Conservation (phyloP, 1,140 invertebrate genomes). For the Caerostris extrusa region DNA sequence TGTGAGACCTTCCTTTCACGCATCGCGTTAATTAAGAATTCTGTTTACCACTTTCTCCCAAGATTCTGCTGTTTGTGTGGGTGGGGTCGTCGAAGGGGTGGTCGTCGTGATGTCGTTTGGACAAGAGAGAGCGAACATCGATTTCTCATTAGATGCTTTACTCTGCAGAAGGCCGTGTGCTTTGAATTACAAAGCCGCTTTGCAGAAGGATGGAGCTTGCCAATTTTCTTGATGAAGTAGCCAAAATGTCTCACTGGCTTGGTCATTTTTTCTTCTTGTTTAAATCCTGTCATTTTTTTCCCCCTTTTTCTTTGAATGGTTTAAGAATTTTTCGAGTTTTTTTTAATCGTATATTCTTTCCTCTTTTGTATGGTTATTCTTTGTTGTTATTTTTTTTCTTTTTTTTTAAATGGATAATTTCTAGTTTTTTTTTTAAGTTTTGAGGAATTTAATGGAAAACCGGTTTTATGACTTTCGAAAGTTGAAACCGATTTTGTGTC, state of each 20-base stretch:
- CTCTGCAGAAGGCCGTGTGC: neutral
- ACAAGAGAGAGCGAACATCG: slow-evolving; percentile 46
- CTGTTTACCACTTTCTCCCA: slow-evolving; percentile 60
- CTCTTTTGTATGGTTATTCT: no score
- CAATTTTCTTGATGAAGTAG: slow-evolving; percentile 3
- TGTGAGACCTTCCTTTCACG: neutral
- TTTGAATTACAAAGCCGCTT: slow-evolving; percentile 59
- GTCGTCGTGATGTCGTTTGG: slow-evolving; percentile 22
- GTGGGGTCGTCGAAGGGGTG: neutral
- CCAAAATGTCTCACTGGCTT: neutral
- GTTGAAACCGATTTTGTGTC: no score
- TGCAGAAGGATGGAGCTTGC: neutral
- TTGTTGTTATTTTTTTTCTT: no score
- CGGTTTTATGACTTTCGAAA: no score
- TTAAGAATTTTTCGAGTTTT: neutral
- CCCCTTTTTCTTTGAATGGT: neutral
- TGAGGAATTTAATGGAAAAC: no score
- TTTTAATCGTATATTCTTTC: neutral
- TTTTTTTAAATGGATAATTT: no score
- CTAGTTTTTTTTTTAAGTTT: no score
- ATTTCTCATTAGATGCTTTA: slow-evolving; percentile 61
- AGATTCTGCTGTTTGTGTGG: neutral
- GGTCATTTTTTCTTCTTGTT: neutral
- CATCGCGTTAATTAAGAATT: slow-evolving; percentile 71
- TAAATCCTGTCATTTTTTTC: neutral